A percentile compares a stretch with the other conserved stretches of the same genome.
Evolutionary conservation across 2,888 invertebrate genomes (phyloP).

Genomic region (Julus scanicus): DNA sequence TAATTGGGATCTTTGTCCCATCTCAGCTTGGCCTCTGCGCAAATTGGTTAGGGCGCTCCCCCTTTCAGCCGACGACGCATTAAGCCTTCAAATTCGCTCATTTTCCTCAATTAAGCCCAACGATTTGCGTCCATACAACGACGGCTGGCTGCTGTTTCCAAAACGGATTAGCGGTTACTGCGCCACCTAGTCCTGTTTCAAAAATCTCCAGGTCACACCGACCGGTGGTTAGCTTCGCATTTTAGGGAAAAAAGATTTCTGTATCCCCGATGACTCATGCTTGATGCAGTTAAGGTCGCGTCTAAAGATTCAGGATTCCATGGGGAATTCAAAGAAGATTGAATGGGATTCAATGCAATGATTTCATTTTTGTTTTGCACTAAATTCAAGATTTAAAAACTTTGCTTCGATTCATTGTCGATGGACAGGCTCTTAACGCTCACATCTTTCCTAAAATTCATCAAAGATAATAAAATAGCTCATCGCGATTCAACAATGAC

Average conservation of each 20-base stretch:
- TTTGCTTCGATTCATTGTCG: too few relatives aligned
- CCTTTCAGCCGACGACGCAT: conserved; percentile 18
- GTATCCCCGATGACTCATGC: not conserved
- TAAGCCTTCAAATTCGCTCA: conserved; percentile 33
- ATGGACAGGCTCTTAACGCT: too few relatives aligned
- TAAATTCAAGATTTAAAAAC: too few relatives aligned
- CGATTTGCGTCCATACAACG: conserved; percentile 25
- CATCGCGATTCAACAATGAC: too few relatives aligned
- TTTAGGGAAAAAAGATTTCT: not conserved
- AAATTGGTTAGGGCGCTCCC: conserved; percentile 24
- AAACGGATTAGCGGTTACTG: conserved; percentile 33
- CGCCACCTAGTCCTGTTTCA: conserved; percentile 1
- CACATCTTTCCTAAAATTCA: too few relatives aligned
- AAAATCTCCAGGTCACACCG: not conserved
- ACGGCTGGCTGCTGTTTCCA: conserved; percentile 25
- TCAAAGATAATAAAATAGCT: too few relatives aligned
- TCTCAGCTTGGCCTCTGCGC: conserved; percentile 25
- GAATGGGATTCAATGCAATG: too few relatives aligned
- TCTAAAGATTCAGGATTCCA: too few relatives aligned
- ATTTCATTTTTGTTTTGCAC: too few relatives aligned
- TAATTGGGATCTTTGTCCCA: conserved; percentile 31
- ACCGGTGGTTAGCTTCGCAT: too few relatives aligned
- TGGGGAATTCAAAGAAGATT: too few relatives aligned
- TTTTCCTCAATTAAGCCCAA: conserved; percentile 23
- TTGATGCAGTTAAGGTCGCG: too few relatives aligned